phyloP scores from a whole-genome alignment of 64 coral and sea anemone genomes.

The Acropora yongei region DNA sequence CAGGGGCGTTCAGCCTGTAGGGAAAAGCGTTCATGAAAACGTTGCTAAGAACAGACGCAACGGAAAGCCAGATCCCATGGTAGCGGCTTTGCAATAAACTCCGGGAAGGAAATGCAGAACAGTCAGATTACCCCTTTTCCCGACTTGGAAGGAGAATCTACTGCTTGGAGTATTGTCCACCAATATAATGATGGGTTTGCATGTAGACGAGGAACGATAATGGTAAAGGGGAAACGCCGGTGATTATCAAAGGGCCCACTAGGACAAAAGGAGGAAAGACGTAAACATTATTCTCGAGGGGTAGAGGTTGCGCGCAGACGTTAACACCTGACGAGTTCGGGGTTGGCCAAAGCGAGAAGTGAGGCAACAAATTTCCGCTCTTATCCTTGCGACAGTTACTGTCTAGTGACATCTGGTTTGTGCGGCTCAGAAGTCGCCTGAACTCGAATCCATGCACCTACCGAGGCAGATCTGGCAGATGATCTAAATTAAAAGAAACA shows the following conservation, averaged over 20 bases:
- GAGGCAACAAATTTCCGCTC: slow-evolving; percentile 7
- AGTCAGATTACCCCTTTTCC: not conserved
- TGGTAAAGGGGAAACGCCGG: not conserved
- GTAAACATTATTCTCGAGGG: slow-evolving; percentile 12
- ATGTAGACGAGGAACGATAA: slow-evolving; percentile 1
- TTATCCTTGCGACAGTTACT: slow-evolving; percentile 12
- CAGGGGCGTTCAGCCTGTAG: not conserved
- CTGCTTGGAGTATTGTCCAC: slow-evolving; percentile 29
- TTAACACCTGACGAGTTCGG: slow-evolving; percentile 18
- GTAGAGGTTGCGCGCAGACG: slow-evolving; percentile 31
- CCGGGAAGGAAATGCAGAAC: not conserved
- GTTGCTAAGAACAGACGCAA: not conserved
- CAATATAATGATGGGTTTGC: not conserved
- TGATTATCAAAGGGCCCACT: not conserved
- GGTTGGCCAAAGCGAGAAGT: slow-evolving; percentile 48
- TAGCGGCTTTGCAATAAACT: not conserved
- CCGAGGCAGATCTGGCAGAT: slow-evolving; percentile 30
- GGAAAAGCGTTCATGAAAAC: not conserved
- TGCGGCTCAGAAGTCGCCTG: not conserved
- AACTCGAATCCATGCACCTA: not conserved
- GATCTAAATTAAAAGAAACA: slow-evolving; percentile 28
- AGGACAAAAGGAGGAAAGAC: slow-evolving; percentile 65
- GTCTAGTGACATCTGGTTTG: slow-evolving; percentile 4
- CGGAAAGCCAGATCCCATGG: slow-evolving; percentile 50
- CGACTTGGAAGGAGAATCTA: not conserved